Base-by-base conservation (phyloP, 2,113 vertebrate genomes). In the Tyto alba region DNA sequence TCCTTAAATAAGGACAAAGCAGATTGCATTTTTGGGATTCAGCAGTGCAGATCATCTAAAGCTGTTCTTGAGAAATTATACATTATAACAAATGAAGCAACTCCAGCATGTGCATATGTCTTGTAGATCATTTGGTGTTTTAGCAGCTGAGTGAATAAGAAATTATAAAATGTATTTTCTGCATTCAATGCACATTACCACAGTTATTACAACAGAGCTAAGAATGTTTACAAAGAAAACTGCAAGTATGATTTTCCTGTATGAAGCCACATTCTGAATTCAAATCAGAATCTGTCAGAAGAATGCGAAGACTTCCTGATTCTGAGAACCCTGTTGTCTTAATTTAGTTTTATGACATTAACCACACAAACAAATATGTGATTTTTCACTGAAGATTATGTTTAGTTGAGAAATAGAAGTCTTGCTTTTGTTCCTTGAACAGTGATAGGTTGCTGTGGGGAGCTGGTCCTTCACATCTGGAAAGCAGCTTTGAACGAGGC, bases 1-100 rank as follows among this genome's bases (percentile, higher is more conserved):
- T 94, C 14, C 34, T 91, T 93, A 91, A 94, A 66, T 91, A 95
- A 95, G 88, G 91, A 90, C 72, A 74, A 81, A 96, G 75, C 95
- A 95, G 95, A 96, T 64, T 94, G 95, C 47, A n/a, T 88, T 95
- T 93, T 74, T 77, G 64, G 64, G 82, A 97, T 94, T 92, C 91
- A 96, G 68, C 69, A 75, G 89, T 88, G 88, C 94, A 92, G 47
- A 94, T 91, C 63, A 77, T 75, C 82, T 78, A 93, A 95, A 90
- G 93, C 85, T 95, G 91, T 88, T 95, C 72, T 80, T 80, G 63
- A 95, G 78, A 93, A 88, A 55, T 75, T 57, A 38, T 11, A 67
- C 59, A 41, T 80, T 77, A 15, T 60, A 91, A 88, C 81, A 94
- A 93, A 81, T 67, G 38, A 88, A 95, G 90, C 86, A 40, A 26